Conservation (phyloP, 2,888 invertebrate species). For the Vandiemenella viatica region DNA sequence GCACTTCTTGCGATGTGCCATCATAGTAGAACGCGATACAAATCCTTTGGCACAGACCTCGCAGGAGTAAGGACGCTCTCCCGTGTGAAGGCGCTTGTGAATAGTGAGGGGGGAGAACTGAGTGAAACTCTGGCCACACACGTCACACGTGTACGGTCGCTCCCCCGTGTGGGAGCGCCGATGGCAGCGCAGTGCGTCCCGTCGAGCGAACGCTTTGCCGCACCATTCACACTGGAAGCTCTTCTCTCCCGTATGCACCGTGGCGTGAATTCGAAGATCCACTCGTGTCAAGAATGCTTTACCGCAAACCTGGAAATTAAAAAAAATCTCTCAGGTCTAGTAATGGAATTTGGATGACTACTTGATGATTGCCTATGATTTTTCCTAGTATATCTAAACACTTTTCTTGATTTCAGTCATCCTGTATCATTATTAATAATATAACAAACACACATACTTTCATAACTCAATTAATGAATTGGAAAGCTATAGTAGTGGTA, state of each 20-base stretch:
- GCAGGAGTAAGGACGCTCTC: conserved; percentile 43
- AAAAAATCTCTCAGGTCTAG: too few species aligned
- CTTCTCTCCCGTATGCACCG: conserved; percentile 46
- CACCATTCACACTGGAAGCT: conserved; percentile 45
- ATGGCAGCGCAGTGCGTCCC: conserved; percentile 42
- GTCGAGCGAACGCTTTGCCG: conserved; percentile 42
- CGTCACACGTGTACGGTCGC: conserved; percentile 40
- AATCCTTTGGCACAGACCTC: conserved; percentile 41
- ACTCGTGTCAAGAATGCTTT: conserved; percentile 37
- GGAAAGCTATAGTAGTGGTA: too few species aligned
- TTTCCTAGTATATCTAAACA: too few species aligned
- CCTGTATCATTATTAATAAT: too few species aligned
- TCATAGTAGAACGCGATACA: conserved; percentile 41
- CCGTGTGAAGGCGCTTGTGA: conserved; percentile 43
- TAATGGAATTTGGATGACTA: too few species aligned
- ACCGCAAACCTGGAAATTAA: conserved; percentile 30
- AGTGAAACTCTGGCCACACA: conserved; percentile 45
- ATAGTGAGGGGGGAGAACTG: conserved; percentile 49
- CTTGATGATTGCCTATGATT: too few species aligned
- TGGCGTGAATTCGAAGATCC: conserved; percentile 41
- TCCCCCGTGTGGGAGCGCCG: conserved; percentile 41
- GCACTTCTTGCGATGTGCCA: conserved; percentile 41
- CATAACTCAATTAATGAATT: too few species aligned
- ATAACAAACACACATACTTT: too few species aligned
- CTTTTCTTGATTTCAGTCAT: too few species aligned